Conservation (phyloP, 1,140 invertebrate genomes). For the Rhagoletis zephyria region DNA sequence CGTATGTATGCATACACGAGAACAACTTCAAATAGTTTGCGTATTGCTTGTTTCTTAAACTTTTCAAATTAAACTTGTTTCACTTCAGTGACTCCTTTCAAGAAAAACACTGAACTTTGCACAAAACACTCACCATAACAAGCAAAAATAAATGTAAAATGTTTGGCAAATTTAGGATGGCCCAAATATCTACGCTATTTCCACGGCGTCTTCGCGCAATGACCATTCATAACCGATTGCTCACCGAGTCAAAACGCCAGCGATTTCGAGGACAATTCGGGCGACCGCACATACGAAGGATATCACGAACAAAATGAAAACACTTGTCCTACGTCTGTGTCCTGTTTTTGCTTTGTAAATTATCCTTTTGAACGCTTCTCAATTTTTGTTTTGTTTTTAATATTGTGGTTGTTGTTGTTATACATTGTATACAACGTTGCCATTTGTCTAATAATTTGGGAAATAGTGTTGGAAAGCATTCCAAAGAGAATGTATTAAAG, state of each 20-base stretch:
- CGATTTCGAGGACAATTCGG: not conserved
- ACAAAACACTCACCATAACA: not conserved
- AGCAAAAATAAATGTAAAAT: conserved; percentile 24
- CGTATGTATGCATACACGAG: not conserved
- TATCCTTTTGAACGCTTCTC: not conserved
- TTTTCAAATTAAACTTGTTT: conserved; percentile 19
- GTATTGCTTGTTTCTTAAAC: not conserved
- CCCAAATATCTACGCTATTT: conserved; percentile 35
- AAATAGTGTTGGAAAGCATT: no score
- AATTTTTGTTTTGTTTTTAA: conserved; percentile 6
- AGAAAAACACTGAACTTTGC: not conserved
- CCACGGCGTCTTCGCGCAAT: conserved; percentile 10
- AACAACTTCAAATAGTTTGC: conserved; percentile 20
- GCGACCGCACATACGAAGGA: not conserved
- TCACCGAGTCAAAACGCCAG: not conserved
- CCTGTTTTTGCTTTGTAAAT: conserved; percentile 31
- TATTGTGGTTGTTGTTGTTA: conserved; percentile 5
- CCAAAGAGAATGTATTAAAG: no score
- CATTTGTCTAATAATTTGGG: no score
- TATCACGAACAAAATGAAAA: not conserved
- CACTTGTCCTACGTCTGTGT: not conserved
- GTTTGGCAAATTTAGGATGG: not conserved
- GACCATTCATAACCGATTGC: conserved; percentile 40
- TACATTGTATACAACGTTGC: conserved; percentile 4
- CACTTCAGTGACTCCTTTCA: not conserved